Base-by-base conservation (phyloP, 2,888 invertebrate genomes). In the Allophyes oxyacanthae region DNA sequence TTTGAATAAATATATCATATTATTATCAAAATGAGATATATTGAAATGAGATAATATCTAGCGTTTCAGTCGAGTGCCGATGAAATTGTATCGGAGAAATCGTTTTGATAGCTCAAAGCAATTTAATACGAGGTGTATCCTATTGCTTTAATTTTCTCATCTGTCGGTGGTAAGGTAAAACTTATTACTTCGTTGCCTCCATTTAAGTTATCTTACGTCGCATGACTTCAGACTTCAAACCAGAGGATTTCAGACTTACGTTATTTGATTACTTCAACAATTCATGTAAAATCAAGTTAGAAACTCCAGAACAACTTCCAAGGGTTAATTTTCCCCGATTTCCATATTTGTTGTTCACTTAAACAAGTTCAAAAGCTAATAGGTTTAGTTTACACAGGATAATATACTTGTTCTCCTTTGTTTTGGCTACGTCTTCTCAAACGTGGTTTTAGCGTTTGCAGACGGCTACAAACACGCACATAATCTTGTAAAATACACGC, bases 51-150 rank as follows among this genome's bases (percentile, higher is more conserved):
- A 20, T 4, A 20, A 20, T 20, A 20, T 20, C 20, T 20, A 20
- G 20, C 4, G 20, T 20, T 20, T 20, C 20, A 20, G 20, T 20
- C 20, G 20, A 20, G 20, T 20, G 4, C 11, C 52, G 15, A 33
- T 33, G 32, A 66, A 28, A 11, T 49, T 3, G 13, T 3, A 38
- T 43, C 33, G 25, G 11, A 43, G 30, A 33, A 37, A 9, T 20
- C 20, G 10, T 25, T n/a, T 33, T 10, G n/a, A 26, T 37, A 5
- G 15, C 0, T 20, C 9, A 20, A 10, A 38, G 20, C n/a, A 37
- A 67, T 30, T n/a, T 25, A 38, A 25, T 15, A 30, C 20, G 8
- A 30, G n/a, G 5, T 26, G 36, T 41, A 30, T 36, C 7, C n/a
- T 26, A 15, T 33, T 30, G 26, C 11, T 32, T 8, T 15, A 13